phyloP scores from a whole-genome alignment of 1,140 invertebrate species.

The Drosophila santomea region DNA sequence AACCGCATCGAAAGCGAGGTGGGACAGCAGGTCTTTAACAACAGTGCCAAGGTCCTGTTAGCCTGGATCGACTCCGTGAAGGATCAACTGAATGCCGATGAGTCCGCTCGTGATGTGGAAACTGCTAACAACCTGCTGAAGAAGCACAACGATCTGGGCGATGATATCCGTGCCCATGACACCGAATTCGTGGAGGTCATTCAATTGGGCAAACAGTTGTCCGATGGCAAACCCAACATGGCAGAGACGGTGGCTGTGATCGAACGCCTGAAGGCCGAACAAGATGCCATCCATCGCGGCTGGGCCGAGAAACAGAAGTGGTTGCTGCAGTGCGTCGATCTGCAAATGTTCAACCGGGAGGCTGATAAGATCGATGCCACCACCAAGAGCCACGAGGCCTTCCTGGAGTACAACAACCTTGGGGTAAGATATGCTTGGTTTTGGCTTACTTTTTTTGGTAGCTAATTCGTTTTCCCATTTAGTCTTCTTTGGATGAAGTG shows the following conservation, averaged over 20 bases:
- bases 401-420: conserved; percentile 94
- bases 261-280: conserved; percentile 90
- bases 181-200: conserved; percentile 91
- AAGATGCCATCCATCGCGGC: conserved; percentile 90
- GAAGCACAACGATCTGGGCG: conserved; percentile 94
- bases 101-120: conserved; percentile 93
- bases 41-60: conserved; percentile 91
- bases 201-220: conserved; percentile 90
- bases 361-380: conserved; percentile 98
- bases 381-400: conserved; percentile 96
- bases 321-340: conserved; percentile 93
- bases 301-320: conserved; percentile 94
- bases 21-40: conserved; percentile 97
- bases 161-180: conserved; percentile 95
- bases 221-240: conserved; percentile 89
- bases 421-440: conserved; percentile 88
- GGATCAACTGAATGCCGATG: conserved; percentile 92
- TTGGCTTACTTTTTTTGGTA: background rate
- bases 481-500: conserved; percentile 97
- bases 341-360: conserved; percentile 97
- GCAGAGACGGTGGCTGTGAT: conserved; percentile 90
- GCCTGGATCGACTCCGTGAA: conserved; percentile 92
- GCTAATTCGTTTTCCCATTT: conserved; percentile 31
- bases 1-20: conserved; percentile 95
- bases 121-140: conserved; percentile 96